Evolutionary conservation across 2,888 invertebrate genomes (phyloP), one percentile per base, ranked within the genome.

Genomic region (Lepidochrysops patricia): DNA sequence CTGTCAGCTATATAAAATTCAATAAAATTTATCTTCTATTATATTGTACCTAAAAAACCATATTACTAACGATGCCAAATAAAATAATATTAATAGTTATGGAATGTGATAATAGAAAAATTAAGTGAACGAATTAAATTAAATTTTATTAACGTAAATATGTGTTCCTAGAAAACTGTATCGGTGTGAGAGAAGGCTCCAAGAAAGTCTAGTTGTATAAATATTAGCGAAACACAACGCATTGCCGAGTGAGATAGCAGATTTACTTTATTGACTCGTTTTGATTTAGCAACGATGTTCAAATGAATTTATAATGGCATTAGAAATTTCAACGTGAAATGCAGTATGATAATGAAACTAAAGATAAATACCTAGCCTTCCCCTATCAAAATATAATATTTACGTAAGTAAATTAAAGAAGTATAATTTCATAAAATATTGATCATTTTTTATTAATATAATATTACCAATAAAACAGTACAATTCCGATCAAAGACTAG

Each of bases 201-300:
- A 65, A 62, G 65, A 66, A 69, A 70, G 69, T 66, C 67, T 68
- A 67, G 66, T 71, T 73, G 72, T 79, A 78, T 79, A 80, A 80
- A 80, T 78, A 80, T 79, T 75, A 74, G 77, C 70, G 70, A 74
- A 80, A 79, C 77, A 75, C 77, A 76, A 73, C 71, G 74, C 72
- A 70, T 68, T 65, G 68, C 67, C 70, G 66, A 72, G 73, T 75
- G 71, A 76, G 78, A 79, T 77, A 78, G 72, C 72, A 63, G 70
- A 68, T 70, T 72, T 77, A 72, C 66, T 80, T 77, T 77, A 80
- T 76, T 71, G 74, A 70, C 68, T 64, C 61, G 67, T 62, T 63
- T 72, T 72, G 69, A 73, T 74, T 72, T 72, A 72, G 67, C 69
- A 69, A 66, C 69, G 62, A 68, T 70, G 70, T 66, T 65, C 62